Conservation (phyloP, 2,888 invertebrate genomes). For the Euclidia mi region DNA sequence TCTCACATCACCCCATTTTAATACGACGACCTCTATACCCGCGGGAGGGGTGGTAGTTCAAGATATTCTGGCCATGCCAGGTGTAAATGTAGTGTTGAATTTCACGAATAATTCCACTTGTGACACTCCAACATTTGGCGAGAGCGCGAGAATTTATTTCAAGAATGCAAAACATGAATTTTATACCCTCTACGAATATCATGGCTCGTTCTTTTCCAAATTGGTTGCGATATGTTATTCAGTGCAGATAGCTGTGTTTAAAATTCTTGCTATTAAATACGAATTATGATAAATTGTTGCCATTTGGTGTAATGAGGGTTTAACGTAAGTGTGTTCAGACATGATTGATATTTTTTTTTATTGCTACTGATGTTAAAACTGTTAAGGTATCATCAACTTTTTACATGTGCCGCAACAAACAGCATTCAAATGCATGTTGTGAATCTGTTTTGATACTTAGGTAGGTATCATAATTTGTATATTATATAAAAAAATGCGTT, state of each 20-base stretch:
- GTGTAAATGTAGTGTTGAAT: slow-evolving; percentile 78
- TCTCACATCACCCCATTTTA: slow-evolving; percentile 31
- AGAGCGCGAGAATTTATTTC: slow-evolving; percentile 65
- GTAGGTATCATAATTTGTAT: no score
- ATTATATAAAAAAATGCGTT: no score
- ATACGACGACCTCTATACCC: slow-evolving; percentile 5
- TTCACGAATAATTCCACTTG: slow-evolving; percentile 76
- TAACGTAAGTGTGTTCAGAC: slow-evolving; percentile 26
- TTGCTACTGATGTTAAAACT: not conserved
- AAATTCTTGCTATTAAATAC: slow-evolving; percentile 35
- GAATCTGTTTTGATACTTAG: no score
- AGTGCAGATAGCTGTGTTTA: slow-evolving; percentile 18
- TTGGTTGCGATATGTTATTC: slow-evolving; percentile 52
- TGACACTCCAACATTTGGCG: slow-evolving; percentile 69
- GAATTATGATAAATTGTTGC: slow-evolving; percentile 45
- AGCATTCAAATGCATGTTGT: no score
- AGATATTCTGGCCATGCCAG: slow-evolving; percentile 53
- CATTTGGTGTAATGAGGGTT: slow-evolving; percentile 38
- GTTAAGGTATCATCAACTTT: not conserved
- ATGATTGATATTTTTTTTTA: slow-evolving; percentile 20
- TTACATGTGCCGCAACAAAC: no score
- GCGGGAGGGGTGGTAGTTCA: slow-evolving; percentile 40
- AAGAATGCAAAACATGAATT: slow-evolving; percentile 67
- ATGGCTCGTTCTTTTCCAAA: slow-evolving; percentile 54
- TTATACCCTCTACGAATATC: slow-evolving; percentile 54